Evolutionary conservation across 2,113 vertebrate genomes (phyloP).

Genomic region (Bombycilla garrulus): DNA sequence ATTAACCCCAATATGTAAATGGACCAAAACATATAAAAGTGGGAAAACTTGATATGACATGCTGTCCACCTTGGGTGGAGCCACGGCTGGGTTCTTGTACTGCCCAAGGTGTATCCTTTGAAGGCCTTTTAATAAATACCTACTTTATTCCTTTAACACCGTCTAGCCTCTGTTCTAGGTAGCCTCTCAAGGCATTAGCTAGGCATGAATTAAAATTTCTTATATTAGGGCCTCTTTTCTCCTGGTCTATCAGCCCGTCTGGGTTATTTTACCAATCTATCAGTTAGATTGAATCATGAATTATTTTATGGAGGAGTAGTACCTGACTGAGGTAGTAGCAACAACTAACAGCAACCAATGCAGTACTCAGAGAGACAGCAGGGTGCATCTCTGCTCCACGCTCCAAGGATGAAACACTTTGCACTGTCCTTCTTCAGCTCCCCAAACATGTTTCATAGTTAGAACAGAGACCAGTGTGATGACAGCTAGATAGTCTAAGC

Average conservation of each 20-base stretch:
- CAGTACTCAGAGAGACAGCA: slow-evolving; percentile 28
- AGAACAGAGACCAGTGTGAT: neutral
- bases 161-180: too few relatives aligned
- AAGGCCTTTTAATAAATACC: too few relatives aligned
- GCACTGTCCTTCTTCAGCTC: neutral
- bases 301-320: neutral
- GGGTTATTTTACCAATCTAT: neutral
- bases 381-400: slow-evolving; percentile 55
- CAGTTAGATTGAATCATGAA: neutral
- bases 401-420: neutral
- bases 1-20: too few relatives aligned
- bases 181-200: too few relatives aligned
- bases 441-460: neutral
- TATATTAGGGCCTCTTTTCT: neutral
- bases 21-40: too few relatives aligned
- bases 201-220: neutral
- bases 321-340: neutral
- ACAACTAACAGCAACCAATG: neutral
- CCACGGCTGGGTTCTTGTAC: too few relatives aligned
- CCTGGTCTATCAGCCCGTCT: neutral
- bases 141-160: too few relatives aligned
- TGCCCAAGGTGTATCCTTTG: too few relatives aligned
- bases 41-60: too few relatives aligned
- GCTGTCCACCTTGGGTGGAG: too few relatives aligned
- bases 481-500: slow-evolving; percentile 18